Percentiles rank a stretch among this genome's conserved stretches.
Conservation (phyloP, 2,797 vertebrate genomes). For the Scarus forsteni region DNA sequence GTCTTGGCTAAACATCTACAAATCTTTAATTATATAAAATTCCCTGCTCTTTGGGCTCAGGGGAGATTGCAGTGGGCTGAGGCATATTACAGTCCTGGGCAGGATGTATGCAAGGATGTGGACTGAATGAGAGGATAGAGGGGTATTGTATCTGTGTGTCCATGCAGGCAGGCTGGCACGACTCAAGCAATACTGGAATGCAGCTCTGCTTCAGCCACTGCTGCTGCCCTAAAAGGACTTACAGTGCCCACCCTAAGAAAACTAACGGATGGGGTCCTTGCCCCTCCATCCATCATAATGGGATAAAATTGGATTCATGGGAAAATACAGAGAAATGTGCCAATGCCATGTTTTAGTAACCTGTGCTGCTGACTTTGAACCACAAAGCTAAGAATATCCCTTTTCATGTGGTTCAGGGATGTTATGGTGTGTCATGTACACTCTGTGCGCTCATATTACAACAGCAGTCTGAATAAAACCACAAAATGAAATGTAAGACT, state of each 20-base stretch:
- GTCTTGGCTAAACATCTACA: slow-evolving; percentile 66
- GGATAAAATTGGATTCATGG: slow-evolving; percentile 48
- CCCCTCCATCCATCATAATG: slow-evolving; percentile 43
- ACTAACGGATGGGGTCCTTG: slow-evolving; percentile 39
- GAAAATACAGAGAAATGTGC: slow-evolving; percentile 39
- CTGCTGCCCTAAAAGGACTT: slow-evolving; percentile 70
- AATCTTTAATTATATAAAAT: slow-evolving; percentile 67
- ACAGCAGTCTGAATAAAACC: not conserved
- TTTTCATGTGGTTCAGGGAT: slow-evolving; percentile 19
- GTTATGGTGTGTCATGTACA: not conserved
- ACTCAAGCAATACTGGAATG: slow-evolving; percentile 49
- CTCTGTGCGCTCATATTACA: not conserved
- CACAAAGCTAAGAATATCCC: slow-evolving; percentile 18
- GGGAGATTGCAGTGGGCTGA: slow-evolving; percentile 68
- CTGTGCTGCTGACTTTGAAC: slow-evolving; percentile 23
- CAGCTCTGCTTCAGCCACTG: slow-evolving; percentile 19
- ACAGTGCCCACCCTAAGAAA: slow-evolving; percentile 49
- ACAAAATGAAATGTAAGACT: not conserved
- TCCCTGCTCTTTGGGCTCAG: slow-evolving; percentile 42
- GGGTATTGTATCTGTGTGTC: slow-evolving; percentile 64
- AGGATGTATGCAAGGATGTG: slow-evolving; percentile 59
- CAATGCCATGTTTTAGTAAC: slow-evolving; percentile 26
- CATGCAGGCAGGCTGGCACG: slow-evolving; percentile 53
- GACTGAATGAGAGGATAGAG: slow-evolving; percentile 67
- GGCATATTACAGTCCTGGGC: slow-evolving; percentile 52